A percentile compares a stretch with the other conserved stretches of the same genome.
Evolutionary conservation across 2,888 invertebrate genomes (phyloP).

Genomic region (Endotricha flammealis): DNA sequence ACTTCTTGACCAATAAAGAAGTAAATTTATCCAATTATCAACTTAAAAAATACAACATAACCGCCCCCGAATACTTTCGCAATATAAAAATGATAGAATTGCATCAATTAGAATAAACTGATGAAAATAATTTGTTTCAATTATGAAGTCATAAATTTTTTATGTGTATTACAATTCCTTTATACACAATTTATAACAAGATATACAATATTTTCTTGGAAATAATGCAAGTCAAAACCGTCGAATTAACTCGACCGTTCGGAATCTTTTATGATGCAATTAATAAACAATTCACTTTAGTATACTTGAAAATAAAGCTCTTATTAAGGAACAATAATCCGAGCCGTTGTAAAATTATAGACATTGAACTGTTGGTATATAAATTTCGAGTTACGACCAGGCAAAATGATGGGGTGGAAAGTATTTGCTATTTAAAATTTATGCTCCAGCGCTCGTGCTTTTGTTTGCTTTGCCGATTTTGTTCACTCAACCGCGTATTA

Average conservation of each 20-base stretch:
- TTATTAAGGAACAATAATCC: conserved; percentile 45
- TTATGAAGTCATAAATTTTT: conserved; percentile 26
- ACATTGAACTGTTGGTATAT: conserved; percentile 32
- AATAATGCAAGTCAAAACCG: conserved; percentile 23
- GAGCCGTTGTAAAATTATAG: conserved; percentile 38
- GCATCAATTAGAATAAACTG: conserved; percentile 6
- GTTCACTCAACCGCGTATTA: not conserved
- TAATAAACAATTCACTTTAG: conserved; percentile 47
- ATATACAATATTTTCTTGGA: conserved; percentile 20
- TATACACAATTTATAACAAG: conserved; percentile 20
- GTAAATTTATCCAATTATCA: not conserved
- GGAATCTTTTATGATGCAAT: conserved; percentile 38
- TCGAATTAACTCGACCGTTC: conserved; percentile 20
- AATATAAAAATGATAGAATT: not conserved
- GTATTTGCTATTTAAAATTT: conserved; percentile 30
- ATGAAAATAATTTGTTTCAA: conserved; percentile 21
- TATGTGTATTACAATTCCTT: conserved; percentile 23
- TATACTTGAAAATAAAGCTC: conserved; percentile 40
- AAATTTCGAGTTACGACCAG: conserved; percentile 37
- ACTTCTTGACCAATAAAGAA: conserved; percentile 12
- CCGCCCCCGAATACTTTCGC: conserved; percentile 1
- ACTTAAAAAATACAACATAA: conserved; percentile 1
- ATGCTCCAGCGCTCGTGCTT: conserved; percentile 17
- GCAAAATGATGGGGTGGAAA: conserved; percentile 34
- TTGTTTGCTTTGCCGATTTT: conserved; percentile 24